Base-by-base conservation (phyloP, 2,888 invertebrate species). In the Hypena proboscidalis region DNA sequence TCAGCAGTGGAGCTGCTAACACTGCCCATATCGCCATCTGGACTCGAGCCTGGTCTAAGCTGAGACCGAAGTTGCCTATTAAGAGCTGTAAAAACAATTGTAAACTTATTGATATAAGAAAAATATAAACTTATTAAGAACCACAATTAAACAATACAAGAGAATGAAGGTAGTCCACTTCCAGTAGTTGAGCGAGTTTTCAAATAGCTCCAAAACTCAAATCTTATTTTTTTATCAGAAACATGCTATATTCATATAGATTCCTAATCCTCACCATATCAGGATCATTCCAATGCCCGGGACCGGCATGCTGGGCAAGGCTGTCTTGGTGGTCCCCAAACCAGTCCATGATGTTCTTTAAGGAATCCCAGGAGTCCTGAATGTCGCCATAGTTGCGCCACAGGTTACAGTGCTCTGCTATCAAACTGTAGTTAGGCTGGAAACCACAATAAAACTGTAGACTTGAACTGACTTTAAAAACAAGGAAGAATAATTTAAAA, bases 1-100 rank as follows among this genome's bases (percentile, higher is more conserved):
- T 93, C 27, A 95, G 83, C 2, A 95, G 81, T 0, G 95, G 95
- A 0, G 94, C 93, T 0, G 95, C 94, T 67, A 95, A 75, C 20
- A 95, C 78, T 0, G 94, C 88, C 95, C 95, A 95, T 37, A 95
- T 83, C 0, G 94, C 94, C 94, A 95, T 94, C 75, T 95, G 95
- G 0, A 92, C 90, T 38, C 90, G 85, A 8, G 93, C 91, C 72
- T 95, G 94, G 37, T 93, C 93, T 40, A 91, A 79, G 35, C 93
- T 92, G 11, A 93, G 71, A 0, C 92, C 93, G 49, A 75, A 92
- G 76, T 93, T 92, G 4, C 93, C 93, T 46, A 93, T 88, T 27
- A 93, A 59, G 13, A 93, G 67, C 92, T 92, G 72, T 6, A 71
- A 74, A 14, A 10, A 9, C 2, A 3, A 8, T 10, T 9, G 2